These are phyloP conservation scores for Elgaria multicarinata DNA, from an alignment of 2,113 vertebrate species.

Conservation along the genomic window DNA sequence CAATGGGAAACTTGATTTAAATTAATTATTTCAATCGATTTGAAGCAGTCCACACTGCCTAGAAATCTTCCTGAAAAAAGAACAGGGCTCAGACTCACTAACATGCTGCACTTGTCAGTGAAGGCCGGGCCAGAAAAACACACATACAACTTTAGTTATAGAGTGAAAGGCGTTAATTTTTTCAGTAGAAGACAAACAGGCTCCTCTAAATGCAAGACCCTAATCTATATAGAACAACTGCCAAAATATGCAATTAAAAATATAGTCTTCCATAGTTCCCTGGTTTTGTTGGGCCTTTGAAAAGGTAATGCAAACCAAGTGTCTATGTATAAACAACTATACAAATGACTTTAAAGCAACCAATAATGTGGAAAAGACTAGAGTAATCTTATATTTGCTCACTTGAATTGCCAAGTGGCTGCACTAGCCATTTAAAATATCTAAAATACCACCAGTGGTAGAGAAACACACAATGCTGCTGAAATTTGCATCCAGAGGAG, in stretches of 20 bases:
- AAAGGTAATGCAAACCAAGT: background rate
- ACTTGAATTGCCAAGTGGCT: background rate
- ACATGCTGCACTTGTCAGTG: background rate
- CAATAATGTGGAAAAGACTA: background rate
- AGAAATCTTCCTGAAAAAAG: background rate
- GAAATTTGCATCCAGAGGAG: background rate
- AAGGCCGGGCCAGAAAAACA: background rate
- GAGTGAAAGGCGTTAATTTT: background rate
- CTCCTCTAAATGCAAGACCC: background rate
- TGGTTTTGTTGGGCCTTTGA: too few species aligned
- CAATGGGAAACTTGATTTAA: too few species aligned
- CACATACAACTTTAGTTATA: too few species aligned
- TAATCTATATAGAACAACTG: background rate
- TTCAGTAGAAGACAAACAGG: background rate
- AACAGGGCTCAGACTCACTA: background rate
- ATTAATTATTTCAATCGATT: too few species aligned
- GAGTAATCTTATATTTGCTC: background rate
- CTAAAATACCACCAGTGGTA: background rate
- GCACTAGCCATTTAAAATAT: background rate
- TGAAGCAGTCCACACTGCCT: too few species aligned
- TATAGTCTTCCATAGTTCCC: background rate
- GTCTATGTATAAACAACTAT: background rate
- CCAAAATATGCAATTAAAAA: background rate
- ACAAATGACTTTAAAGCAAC: too few species aligned
- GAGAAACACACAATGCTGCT: background rate